Evolutionary conservation across 2,113 vertebrate genomes (phyloP), one percentile per base, ranked within the genome.

Genomic region (Cercocebus atys): DNA sequence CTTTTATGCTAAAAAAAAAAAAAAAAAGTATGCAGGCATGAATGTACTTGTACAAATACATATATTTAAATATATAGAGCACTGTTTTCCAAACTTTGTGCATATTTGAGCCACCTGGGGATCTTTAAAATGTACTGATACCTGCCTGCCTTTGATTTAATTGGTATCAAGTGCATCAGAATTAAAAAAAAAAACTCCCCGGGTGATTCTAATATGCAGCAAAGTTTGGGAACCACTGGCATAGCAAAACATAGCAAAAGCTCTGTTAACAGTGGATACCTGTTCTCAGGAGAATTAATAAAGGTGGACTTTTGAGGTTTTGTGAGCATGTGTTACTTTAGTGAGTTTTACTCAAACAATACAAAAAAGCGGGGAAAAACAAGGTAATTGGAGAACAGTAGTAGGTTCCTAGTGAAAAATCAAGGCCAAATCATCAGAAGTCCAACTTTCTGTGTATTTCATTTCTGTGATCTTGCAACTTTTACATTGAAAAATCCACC

Each of bases 281-380:
- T 85, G 3, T 81, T 95, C 70, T 30, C 23, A 90, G 52, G 22
- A 95, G 25, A 83, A 17, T 64, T 85, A 61, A 9, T 87, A 76
- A 79, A 75, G 2, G 57, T 22, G 12, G 6, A 57, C 3, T 47
- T 94, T 92, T 88, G 25, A 86, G 27, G 57, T 80, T 95, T 64
- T 93, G 6, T 93, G 70, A 97, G 57, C 17, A 59, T 61, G 4
- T 85, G 12, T 84, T 90, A 79, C 11, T 92, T 90, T 47, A 93
- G 35, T 13, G 50, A 7, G 40, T 94, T 82, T 95, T 95, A 95
- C 45, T 70, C 40, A 84, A 87, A 66, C 8, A 52, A 0, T 76
- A 68, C 12, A 72, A 52, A 90, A 78, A 85, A 14, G 22, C 1
- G 43, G 5, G 9, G 52, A 30, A 72, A 45, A 23, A 38, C 59